Percentiles rank a stretch among this genome's conserved stretches.
phyloP scores from a whole-genome alignment of 1,140 invertebrate species.

The Drosophila malerkotliana region DNA sequence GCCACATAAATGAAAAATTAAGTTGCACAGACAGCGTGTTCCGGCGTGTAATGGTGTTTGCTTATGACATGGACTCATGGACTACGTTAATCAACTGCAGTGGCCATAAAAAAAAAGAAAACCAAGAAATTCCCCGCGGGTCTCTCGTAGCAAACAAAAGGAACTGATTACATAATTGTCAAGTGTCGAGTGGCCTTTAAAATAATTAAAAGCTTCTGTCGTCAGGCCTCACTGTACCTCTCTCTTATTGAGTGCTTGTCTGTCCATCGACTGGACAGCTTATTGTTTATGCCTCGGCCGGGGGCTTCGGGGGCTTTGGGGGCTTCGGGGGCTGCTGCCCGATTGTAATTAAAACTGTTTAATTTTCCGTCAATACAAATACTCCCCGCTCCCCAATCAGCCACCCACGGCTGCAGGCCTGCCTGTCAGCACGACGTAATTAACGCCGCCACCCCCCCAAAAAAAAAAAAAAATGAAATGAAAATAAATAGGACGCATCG shows the following conservation, averaged over 20 bases:
- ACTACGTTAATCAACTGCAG: neutral
- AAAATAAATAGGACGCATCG: conserved; percentile 12
- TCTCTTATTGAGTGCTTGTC: conserved; percentile 31
- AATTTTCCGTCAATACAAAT: conserved; percentile 47
- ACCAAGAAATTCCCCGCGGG: neutral
- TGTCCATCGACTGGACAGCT: conserved; percentile 6
- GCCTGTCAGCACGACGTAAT: conserved; percentile 51
- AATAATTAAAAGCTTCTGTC: neutral
- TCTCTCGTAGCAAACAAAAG: neutral
- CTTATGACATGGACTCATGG: neutral
- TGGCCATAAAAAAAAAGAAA: neutral
- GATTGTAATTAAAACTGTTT: conserved; percentile 66
- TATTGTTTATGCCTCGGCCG: conserved; percentile 24
- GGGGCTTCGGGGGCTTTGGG: neutral
- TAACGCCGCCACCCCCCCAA: conserved; percentile 14
- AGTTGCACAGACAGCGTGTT: conserved; percentile 1
- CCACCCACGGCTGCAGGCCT: conserved; percentile 13
- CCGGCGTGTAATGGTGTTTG: conserved; percentile 2
- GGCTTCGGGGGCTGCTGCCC: neutral
- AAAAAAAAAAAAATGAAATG: neutral
- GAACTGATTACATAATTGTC: neutral
- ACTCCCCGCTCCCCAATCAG: neutral
- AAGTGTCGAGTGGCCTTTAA: neutral
- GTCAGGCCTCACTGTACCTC: too few relatives aligned
- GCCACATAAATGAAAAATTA: conserved; percentile 28